A percentile compares a stretch with the other conserved stretches of the same genome.
Evolutionary conservation across 2,113 vertebrate genomes (phyloP).

Genomic region (Stictonetta naevosa): DNA sequence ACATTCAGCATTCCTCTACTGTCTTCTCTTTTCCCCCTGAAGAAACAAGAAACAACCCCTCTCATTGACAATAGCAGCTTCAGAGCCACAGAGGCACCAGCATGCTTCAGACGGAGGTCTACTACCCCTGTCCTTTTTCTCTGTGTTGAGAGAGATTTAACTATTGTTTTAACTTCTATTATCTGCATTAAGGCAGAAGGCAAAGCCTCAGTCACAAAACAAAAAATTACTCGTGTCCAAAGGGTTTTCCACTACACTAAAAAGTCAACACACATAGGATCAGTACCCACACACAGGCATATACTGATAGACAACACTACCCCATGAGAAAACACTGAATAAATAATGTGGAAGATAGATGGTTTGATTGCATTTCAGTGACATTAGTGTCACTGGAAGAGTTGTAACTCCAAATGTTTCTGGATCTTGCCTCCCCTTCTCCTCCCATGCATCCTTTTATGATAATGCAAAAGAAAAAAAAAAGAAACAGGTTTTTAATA

Average conservation of each 20-base stretch:
- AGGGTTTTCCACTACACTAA: not conserved
- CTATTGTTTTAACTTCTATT: not conserved
- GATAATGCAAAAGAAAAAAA: not conserved
- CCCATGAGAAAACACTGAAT: not conserved
- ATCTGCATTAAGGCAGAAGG: not conserved
- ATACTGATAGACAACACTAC: not conserved
- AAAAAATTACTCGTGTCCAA: fast-evolving
- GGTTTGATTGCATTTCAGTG: not conserved
- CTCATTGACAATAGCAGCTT: not conserved
- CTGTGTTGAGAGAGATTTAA: not conserved
- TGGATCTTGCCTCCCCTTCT: not conserved
- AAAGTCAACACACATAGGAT: not conserved
- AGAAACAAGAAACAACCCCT: not conserved
- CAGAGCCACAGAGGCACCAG: not conserved
- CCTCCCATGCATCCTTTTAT: not conserved
- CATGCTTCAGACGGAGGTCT: not conserved
- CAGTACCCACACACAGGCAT: not conserved
- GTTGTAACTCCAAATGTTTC: not conserved
- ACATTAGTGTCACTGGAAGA: not conserved
- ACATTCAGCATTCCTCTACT: not conserved
- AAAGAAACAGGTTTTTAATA: not conserved
- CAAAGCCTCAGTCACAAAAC: not conserved
- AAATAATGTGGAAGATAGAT: not conserved
- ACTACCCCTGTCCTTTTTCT: not conserved
- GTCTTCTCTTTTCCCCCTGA: not conserved